Conservation (phyloP, 2,113 vertebrate species). For the Clarias batrachus region DNA sequence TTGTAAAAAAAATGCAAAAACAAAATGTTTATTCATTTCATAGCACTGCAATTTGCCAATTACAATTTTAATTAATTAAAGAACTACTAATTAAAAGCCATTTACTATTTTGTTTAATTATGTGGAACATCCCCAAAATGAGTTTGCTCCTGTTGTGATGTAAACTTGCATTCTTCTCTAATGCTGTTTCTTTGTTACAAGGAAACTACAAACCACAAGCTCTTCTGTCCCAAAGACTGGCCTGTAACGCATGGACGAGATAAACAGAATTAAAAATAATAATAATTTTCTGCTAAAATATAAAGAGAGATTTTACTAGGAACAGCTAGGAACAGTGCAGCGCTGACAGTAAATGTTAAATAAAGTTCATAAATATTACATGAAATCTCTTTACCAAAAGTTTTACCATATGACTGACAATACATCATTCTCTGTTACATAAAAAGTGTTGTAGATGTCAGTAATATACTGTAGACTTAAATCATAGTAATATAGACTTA, state of each 20-base stretch:
- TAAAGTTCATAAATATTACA: not conserved
- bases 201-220: not conserved
- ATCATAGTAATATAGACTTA: not conserved
- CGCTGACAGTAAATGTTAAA: not conserved
- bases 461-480: not conserved
- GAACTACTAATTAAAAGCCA: not conserved
- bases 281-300: too few species aligned
- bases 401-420: not conserved
- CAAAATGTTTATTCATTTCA: not conserved
- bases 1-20: not conserved
- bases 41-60: not conserved
- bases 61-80: not conserved
- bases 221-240: not conserved
- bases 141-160: not conserved
- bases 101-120: not conserved
- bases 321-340: not conserved
- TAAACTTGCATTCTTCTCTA: not conserved
- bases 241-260: not conserved
- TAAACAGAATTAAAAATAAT: too few species aligned
- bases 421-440: not conserved
- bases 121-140: not conserved
- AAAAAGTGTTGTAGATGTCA: not conserved
- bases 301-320: not conserved
- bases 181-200: not conserved
- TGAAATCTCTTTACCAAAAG: not conserved